These are phyloP conservation scores for Melanotaenia boesemani DNA, from an alignment of 2,797 vertebrate species.

Conservation along the genomic window DNA sequence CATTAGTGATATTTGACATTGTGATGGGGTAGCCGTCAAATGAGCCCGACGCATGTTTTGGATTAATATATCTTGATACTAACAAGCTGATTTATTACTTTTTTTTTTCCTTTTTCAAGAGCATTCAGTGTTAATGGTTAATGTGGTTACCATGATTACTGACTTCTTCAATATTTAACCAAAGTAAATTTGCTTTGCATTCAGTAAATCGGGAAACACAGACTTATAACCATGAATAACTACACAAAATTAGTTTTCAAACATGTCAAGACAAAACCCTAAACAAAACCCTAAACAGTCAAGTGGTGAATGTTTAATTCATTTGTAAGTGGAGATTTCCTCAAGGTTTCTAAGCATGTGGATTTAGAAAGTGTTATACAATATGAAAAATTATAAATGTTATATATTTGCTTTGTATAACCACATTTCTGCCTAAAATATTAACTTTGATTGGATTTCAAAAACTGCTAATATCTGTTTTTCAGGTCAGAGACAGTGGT, in stretches of 20 bases:
- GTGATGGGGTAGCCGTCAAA: constrained; percentile 48
- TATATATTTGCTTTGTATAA: background rate
- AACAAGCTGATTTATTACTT: constrained; percentile 18
- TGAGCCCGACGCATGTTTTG: constrained; percentile 48
- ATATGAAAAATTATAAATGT: background rate
- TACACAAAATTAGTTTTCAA: background rate
- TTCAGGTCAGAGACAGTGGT: constrained; percentile 96
- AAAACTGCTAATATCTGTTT: constrained; percentile 46
- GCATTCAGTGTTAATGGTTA: background rate
- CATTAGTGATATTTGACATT: constrained; percentile 67
- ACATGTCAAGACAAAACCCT: background rate
- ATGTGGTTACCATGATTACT: background rate
- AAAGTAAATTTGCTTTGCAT: background rate
- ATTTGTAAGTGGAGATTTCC: background rate
- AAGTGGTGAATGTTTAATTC: background rate
- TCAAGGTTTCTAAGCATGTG: background rate
- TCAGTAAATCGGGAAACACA: background rate
- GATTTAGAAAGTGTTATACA: background rate
- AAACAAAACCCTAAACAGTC: background rate
- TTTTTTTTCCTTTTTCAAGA: background rate
- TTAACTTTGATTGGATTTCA: background rate
- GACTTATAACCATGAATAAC: background rate
- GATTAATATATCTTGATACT: constrained; percentile 35
- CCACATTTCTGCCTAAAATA: too few species aligned
- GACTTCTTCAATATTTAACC: background rate